These are phyloP conservation scores for Lonchura striata DNA, from an alignment of 2,113 vertebrate genomes.

Conservation along the genomic window DNA sequence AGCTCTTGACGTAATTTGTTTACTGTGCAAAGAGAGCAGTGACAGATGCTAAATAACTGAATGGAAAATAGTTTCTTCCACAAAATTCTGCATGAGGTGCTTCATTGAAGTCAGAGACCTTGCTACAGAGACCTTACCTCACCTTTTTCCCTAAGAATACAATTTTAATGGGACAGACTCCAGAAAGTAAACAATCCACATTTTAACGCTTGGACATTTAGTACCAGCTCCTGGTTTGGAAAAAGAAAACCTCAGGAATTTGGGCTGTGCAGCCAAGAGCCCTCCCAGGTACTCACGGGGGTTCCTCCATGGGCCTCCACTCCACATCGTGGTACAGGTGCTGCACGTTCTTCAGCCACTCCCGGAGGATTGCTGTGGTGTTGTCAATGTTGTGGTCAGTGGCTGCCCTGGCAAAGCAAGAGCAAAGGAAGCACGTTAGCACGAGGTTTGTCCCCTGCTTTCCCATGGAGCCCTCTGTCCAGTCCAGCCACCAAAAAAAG, in stretches of 20 bases:
- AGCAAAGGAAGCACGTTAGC: not conserved
- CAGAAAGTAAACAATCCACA: not conserved
- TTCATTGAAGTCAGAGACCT: not conserved
- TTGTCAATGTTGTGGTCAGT: conserved; percentile 94
- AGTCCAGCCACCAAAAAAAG: not conserved
- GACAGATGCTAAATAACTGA: not conserved
- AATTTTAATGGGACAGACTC: not conserved
- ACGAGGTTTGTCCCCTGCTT: not conserved
- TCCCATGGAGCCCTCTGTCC: not conserved
- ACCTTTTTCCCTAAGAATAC: not conserved
- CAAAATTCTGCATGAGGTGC: not conserved
- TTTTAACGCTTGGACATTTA: not conserved
- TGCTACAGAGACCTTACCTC: not conserved
- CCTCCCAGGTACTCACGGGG: conserved; percentile 76
- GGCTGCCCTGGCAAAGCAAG: conserved; percentile 79
- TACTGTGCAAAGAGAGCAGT: not conserved
- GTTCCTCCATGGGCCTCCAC: conserved; percentile 93
- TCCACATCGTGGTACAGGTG: conserved; percentile 90
- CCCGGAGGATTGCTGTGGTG: conserved; percentile 87
- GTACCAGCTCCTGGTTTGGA: not conserved
- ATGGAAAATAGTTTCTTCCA: not conserved
- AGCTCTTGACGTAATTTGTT: not conserved
- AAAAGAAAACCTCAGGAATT: not conserved
- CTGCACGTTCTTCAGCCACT: conserved; percentile 90
- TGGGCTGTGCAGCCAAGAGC: not conserved